These are phyloP conservation scores for Melipona quadrifasciata DNA, from an alignment of 1,140 invertebrate species.

Conservation along the genomic window DNA sequence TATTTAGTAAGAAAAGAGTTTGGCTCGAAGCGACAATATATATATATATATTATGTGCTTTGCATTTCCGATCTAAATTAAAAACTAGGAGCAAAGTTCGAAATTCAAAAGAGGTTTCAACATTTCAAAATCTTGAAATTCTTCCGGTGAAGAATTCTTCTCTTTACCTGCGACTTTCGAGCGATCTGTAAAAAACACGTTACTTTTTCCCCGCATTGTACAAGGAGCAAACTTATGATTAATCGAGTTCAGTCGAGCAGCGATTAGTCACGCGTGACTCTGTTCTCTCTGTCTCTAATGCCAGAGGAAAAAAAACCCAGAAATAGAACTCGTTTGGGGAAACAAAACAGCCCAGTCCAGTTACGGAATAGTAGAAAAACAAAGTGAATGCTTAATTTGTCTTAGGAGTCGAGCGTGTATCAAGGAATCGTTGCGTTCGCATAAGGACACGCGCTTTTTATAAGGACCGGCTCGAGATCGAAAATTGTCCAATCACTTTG, in stretches of 20 bases:
- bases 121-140: too few relatives aligned
- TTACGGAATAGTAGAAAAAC: conserved; percentile 7
- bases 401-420: background rate
- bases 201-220: too few relatives aligned
- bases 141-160: too few relatives aligned
- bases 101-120: background rate
- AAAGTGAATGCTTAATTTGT: conserved; percentile 8
- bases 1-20: too few relatives aligned
- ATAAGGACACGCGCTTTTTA: conserved; percentile 39
- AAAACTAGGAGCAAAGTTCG: background rate
- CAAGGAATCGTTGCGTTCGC: conserved; percentile 3
- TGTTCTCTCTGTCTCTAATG: background rate
- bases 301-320: background rate
- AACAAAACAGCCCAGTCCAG: conserved; percentile 5
- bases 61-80: background rate
- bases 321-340: background rate
- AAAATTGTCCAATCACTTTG: conserved; percentile 35
- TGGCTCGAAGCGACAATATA: too few relatives aligned
- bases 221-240: too few relatives aligned
- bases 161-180: background rate
- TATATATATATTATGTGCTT: too few relatives aligned
- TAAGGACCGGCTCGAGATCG: conserved; percentile 34
- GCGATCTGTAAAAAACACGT: too few relatives aligned
- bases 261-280: background rate
- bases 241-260: background rate